Percentiles rank a stretch among this genome's conserved stretches.
phyloP scores from a whole-genome alignment of 2,113 vertebrate genomes.

The Notarius quadriscutis region DNA sequence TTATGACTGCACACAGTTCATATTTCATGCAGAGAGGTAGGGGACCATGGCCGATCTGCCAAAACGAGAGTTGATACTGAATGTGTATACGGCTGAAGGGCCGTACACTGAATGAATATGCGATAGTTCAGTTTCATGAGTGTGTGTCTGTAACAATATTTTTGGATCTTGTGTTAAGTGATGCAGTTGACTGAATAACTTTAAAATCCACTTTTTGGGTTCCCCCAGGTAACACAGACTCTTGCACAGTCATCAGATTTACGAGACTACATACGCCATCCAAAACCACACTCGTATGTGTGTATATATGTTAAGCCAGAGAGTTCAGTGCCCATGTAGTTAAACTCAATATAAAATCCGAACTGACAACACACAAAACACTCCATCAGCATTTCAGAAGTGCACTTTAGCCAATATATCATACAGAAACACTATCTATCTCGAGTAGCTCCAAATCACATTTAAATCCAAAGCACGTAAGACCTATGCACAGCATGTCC shows the following conservation, averaged over 20 bases:
- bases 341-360: constrained; percentile 28
- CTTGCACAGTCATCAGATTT: constrained; percentile 51
- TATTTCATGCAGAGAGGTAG: neutral
- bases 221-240: constrained; percentile 45
- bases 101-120: constrained; percentile 7
- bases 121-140: constrained; percentile 15
- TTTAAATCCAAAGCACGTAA: neutral
- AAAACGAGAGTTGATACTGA: neutral
- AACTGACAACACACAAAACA: constrained; percentile 6
- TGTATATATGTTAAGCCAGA: constrained; percentile 8
- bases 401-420: neutral
- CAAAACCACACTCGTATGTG: constrained; percentile 27
- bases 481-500: neutral
- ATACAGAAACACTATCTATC: neutral
- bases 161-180: constrained; percentile 50
- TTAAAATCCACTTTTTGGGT: constrained; percentile 33
- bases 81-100: neutral
- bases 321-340: constrained; percentile 29
- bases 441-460: neutral
- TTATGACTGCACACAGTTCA: constrained; percentile 4
- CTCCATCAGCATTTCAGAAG: constrained; percentile 12
- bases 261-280: constrained; percentile 27
- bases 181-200: constrained; percentile 45
- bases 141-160: constrained; percentile 28
- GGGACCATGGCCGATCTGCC: neutral